phyloP scores from a whole-genome alignment of 2,113 vertebrate genomes.

The Stegostoma tigrinum region DNA sequence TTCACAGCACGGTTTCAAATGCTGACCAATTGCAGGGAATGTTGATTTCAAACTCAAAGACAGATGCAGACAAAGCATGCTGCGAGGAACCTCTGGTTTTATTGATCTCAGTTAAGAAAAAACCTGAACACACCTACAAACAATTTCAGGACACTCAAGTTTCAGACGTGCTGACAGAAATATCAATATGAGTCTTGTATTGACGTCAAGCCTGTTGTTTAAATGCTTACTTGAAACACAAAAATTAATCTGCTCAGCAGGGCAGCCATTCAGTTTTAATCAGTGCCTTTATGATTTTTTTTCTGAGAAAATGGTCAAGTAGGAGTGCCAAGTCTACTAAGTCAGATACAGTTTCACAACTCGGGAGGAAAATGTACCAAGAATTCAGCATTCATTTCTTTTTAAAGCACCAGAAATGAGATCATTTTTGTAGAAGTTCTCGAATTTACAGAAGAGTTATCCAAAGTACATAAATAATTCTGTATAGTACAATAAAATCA shows the following conservation, averaged over 20 bases:
- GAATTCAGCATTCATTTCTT: neutral
- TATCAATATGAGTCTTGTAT: neutral
- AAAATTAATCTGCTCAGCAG: neutral
- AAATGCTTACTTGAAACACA: neutral
- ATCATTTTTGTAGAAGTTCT: neutral
- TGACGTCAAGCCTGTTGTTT: slow-evolving; percentile 34
- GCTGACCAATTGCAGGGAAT: neutral
- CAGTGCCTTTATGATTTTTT: neutral
- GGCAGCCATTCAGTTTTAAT: neutral
- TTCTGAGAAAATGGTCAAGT: neutral
- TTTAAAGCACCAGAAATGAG: neutral
- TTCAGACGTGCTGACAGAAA: slow-evolving; percentile 38
- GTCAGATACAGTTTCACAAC: neutral
- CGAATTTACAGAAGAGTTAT: neutral
- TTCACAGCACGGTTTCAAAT: neutral
- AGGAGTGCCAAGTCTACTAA: neutral
- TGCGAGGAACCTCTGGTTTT: slow-evolving; percentile 16
- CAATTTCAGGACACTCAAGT: slow-evolving; percentile 39
- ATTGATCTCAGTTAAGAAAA: slow-evolving; percentile 40
- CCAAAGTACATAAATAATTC: neutral
- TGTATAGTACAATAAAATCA: neutral
- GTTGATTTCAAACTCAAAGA: neutral
- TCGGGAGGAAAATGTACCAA: neutral
- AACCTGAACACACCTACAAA: slow-evolving; percentile 28
- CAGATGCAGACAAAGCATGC: neutral